Conservation (phyloP, 37 sponge, comb jelly and placozoan genomes). For the Agelas oroides region DNA sequence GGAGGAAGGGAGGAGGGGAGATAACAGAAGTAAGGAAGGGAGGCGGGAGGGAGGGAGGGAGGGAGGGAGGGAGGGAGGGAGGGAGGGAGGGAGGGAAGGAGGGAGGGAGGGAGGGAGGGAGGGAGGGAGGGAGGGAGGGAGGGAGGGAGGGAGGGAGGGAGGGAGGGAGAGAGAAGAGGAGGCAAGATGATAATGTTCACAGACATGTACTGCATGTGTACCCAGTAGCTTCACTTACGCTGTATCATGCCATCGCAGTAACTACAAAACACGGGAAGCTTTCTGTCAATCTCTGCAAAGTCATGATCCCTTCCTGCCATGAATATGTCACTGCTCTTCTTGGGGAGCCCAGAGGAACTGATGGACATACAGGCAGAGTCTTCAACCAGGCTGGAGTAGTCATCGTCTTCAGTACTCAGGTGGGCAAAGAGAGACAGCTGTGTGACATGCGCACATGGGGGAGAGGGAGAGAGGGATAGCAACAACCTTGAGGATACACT, state of each 20-base stretch:
- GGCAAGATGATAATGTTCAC: too few relatives aligned
- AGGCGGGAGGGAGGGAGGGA: constrained; percentile 12
- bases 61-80: constrained; percentile 5
- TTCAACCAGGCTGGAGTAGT: neutral
- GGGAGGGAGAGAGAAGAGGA: too few relatives aligned
- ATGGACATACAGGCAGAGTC: constrained; percentile 12
- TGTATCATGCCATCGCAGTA: constrained; percentile 74
- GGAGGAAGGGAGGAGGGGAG: neutral
- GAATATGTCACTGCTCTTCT: constrained; percentile 31
- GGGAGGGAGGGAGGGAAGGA: neutral
- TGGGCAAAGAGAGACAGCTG: constrained; percentile 40
- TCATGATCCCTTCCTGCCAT: constrained; percentile 66
- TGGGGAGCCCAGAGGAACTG: constrained; percentile 4
- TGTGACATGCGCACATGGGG: neutral
- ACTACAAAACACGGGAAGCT: constrained; percentile 56
- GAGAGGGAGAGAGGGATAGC: too few relatives aligned
- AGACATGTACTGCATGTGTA: too few relatives aligned
- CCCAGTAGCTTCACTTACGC: constrained; percentile 10
- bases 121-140: too few relatives aligned
- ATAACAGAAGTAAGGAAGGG: neutral
- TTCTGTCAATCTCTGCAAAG: constrained; percentile 51
- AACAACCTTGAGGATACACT: too few relatives aligned
- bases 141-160: too few relatives aligned
- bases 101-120: neutral
- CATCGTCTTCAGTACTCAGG: neutral